These are phyloP conservation scores for Masticophis lateralis DNA, from an alignment of 2,797 vertebrate species.

Conservation along the genomic window DNA sequence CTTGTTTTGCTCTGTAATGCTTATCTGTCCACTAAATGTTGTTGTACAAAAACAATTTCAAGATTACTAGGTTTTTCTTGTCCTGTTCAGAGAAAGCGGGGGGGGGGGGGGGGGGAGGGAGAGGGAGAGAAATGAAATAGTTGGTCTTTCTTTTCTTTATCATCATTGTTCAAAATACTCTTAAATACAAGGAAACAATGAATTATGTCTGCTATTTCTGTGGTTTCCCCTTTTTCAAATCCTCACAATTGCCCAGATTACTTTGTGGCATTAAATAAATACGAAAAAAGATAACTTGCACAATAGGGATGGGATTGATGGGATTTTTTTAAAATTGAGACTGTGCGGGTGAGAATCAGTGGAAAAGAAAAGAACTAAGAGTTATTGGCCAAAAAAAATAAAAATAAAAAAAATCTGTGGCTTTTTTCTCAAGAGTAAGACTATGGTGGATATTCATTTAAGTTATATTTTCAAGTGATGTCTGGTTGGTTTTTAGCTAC, in stretches of 20 bases:
- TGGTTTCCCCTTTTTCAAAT: not conserved
- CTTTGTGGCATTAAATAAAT: not conserved
- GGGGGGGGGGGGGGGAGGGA: fast-evolving
- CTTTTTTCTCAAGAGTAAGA: not conserved
- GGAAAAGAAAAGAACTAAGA: not conserved
- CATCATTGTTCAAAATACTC: not conserved
- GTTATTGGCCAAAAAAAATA: not conserved
- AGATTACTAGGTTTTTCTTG: not conserved
- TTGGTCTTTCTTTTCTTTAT: not conserved
- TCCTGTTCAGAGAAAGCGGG: not conserved
- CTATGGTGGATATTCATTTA: not conserved
- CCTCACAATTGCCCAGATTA: not conserved
- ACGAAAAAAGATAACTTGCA: not conserved
- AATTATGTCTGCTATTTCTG: not conserved
- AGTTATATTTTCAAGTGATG: not conserved
- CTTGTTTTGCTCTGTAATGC: not conserved
- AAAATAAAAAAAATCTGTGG: not conserved
- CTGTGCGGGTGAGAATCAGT: not conserved
- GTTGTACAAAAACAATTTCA: not conserved
- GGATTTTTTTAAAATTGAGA: not conserved
- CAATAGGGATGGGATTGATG: not conserved
- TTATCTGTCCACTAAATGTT: not conserved
- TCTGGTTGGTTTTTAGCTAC: not conserved
- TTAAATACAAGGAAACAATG: not conserved
- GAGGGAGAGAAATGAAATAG: not conserved